Evolutionary conservation across 1,140 invertebrate species (phyloP).

Genomic region (Drusus annulatus): DNA sequence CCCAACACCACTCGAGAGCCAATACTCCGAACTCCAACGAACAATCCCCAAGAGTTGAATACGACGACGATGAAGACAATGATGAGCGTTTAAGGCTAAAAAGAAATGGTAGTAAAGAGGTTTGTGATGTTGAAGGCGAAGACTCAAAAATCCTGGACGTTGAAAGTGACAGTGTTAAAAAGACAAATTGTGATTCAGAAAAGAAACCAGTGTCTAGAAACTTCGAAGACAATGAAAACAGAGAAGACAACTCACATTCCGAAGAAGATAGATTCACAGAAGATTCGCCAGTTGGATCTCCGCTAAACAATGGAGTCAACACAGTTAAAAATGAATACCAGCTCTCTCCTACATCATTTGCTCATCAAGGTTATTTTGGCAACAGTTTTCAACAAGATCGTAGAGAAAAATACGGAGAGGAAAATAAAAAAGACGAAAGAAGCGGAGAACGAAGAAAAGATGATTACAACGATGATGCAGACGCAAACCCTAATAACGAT

Average conservation of each 20-base stretch:
- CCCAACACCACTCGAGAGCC: slow-evolving; percentile 46
- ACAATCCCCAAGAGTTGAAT: slow-evolving; percentile 50
- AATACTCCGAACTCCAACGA: slow-evolving; percentile 48
- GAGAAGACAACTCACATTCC: slow-evolving; percentile 52
- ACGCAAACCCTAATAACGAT: slow-evolving; percentile 63
- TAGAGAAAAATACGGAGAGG: slow-evolving; percentile 33
- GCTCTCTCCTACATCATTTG: slow-evolving; percentile 49
- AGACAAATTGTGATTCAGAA: slow-evolving; percentile 10
- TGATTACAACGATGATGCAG: slow-evolving; percentile 61
- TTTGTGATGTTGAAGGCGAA: slow-evolving; percentile 17
- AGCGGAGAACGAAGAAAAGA: slow-evolving; percentile 60
- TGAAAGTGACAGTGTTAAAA: slow-evolving; percentile 23
- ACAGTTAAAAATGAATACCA: slow-evolving; percentile 55
- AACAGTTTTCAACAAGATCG: slow-evolving; percentile 44
- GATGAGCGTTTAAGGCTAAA: slow-evolving; percentile 28
- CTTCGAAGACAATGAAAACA: slow-evolving; percentile 42
- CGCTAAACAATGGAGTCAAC: slow-evolving; percentile 38
- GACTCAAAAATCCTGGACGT: slow-evolving; percentile 33
- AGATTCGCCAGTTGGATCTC: slow-evolving; percentile 53
- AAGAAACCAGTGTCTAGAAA: not conserved
- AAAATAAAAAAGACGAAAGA: slow-evolving; percentile 59
- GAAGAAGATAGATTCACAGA: slow-evolving; percentile 55
- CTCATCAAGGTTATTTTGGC: slow-evolving; percentile 34
- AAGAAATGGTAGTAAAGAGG: slow-evolving; percentile 13
- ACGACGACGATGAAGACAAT: slow-evolving; percentile 55